Percentiles rank a stretch among this genome's conserved stretches.
These are phyloP conservation scores for Trichogramma evanescens DNA, from an alignment of 2,888 invertebrate genomes.

Conservation along the genomic window DNA sequence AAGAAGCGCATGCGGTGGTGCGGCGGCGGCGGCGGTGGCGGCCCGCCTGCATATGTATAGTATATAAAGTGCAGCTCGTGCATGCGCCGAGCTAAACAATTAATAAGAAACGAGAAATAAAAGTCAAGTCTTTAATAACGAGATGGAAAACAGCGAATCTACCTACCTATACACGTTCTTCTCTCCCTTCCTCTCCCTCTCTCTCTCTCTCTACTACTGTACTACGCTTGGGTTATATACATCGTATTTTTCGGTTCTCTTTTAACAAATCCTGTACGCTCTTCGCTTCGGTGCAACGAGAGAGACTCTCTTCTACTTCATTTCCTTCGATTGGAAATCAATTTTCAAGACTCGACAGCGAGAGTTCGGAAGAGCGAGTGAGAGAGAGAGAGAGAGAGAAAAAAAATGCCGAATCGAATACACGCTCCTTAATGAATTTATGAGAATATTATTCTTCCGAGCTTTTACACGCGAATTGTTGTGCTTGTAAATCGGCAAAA, in stretches of 20 bases:
- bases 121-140: too few relatives aligned
- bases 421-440: slow-evolving; percentile 11
- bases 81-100: too few relatives aligned
- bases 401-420: slow-evolving; percentile 12
- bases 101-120: too few relatives aligned
- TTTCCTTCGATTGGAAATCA: slow-evolving; percentile 21
- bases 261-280: slow-evolving; percentile 8
- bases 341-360: slow-evolving; percentile 14
- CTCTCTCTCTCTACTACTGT: slow-evolving; percentile 4
- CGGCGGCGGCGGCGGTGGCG: too few relatives aligned
- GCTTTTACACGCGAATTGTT: too few relatives aligned
- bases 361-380: not conserved
- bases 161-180: not conserved
- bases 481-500: too few relatives aligned
- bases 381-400: not conserved
- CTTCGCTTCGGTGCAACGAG: not conserved
- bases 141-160: too few relatives aligned
- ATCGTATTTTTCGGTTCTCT: not conserved
- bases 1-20: not conserved
- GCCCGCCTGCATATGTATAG: too few relatives aligned
- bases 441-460: slow-evolving; percentile 16
- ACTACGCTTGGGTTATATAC: too few relatives aligned
- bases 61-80: too few relatives aligned
- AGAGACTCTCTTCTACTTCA: slow-evolving; percentile 7
- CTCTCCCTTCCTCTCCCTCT: not conserved